Evolutionary conservation across 1,140 invertebrate genomes (phyloP), one percentile per base, ranked within the genome.

Genomic region (Cotesia typhae): DNA sequence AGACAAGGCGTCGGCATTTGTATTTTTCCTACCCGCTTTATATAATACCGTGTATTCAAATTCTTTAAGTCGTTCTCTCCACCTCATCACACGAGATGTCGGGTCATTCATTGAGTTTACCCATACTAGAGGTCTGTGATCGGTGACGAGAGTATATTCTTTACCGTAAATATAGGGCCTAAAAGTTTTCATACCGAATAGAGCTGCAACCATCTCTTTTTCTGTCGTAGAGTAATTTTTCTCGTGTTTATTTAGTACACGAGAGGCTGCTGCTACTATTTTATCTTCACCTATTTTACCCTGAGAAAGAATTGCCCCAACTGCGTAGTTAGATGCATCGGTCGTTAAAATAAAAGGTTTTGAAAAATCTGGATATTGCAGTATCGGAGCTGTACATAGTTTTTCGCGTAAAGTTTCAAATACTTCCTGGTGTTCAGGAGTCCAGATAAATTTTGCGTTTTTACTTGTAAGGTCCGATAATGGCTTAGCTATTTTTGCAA

Each of bases 401-500:
- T 20, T 20, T 1, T 20, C 20, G 20, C 20, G 20, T 20, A 20
- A 20, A 20, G 20, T 20, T 20, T 20, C 20, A 2, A 20, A 20
- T 1, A 20, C 20, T 20, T 20, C 20, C 20, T 20, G 38, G 9
- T 41, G 38, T 41, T 41, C 38, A 41, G 38, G 38, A 4, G 38
- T 41, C 28, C 67, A 69, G 28, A 10, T 57, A 37, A 69, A 69
- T 37, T 20, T 14, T 6, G 36, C 37, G 52, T 35, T 17, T 57
- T 69, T 69, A 57, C 67, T 69, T 57, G 67, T 69, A 20, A 70
- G 36, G 14, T 60, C 55, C 6, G 67, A 37, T 20, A 70, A 14
- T n/a, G 55, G 55, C 60, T 60, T 70, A 9, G 67, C 20, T 17
- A 70, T 60, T 9, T 57, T 41, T 37, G 57, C 47, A 55, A 47